Base-by-base conservation (phyloP, 1,140 invertebrate genomes). In the Palaemon carinicauda region DNA sequence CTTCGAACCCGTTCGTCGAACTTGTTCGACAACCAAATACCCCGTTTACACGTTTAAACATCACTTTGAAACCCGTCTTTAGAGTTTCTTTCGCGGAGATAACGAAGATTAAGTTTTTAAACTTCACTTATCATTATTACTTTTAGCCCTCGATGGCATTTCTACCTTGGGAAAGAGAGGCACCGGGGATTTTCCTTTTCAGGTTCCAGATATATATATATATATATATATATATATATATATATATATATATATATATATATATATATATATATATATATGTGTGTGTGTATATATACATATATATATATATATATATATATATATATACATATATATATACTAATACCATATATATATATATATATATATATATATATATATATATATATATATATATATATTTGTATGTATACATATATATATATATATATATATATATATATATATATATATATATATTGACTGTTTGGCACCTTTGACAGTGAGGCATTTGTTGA, bases 171-270 rank as follows among this genome's bases (percentile, higher is more conserved):
- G n/a, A n/a, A n/a, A n/a, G n/a, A n/a, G n/a, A n/a, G n/a, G n/a
- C n/a, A n/a, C n/a, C 14, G 21, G 29, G 10, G 29, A 27, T 14
- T 29, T 19, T 21, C 14, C 21, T 14, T 69, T 3, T 5, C 14
- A n/a, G 29, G 3, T 27, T 69, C n/a, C 24, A 69, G n/a, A 19
- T 69, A 69, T 69, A 69, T 69, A 69, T 69, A 69, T 69, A n/a
- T 69, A 69, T 69, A 69, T 69, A 69, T 65, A 69, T 69, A 69
- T 27, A 69, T 27, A 69, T 27, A 69, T 69, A 27, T 69, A 69
- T 27, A 65, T 69, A 27, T 69, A 21, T 24, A 69, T 27, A n/a
- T 27, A 69, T 69, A 17, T 69, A 3, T 27, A 69, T 69, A 69
- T 69, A 27, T 27, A 27, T 69, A 69, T 69, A 27, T 69, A 69